These are phyloP conservation scores for Cyprinodon tularosa DNA, from an alignment of 2,113 vertebrate genomes.

Conservation along the genomic window DNA sequence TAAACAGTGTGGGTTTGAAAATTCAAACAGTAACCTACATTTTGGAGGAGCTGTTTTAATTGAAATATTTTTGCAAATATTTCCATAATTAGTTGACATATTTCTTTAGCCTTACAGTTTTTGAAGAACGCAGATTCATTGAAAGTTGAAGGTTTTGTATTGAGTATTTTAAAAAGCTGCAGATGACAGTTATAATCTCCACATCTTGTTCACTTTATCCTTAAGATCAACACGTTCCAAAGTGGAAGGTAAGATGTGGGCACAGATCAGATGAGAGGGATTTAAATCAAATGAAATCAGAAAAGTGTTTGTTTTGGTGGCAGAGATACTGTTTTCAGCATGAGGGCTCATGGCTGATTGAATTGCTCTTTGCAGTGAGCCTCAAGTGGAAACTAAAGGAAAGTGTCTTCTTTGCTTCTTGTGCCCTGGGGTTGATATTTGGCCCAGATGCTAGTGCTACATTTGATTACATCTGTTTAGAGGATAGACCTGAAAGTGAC, in stretches of 20 bases:
- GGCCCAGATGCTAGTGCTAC: not conserved
- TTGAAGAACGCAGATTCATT: not conserved
- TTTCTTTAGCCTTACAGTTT: not conserved
- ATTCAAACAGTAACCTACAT: not conserved
- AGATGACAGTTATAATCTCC: not conserved
- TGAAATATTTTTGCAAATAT: not conserved
- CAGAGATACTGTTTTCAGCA: not conserved
- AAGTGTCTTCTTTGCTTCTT: not conserved
- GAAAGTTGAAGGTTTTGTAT: not conserved
- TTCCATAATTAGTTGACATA: not conserved
- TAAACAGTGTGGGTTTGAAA: not conserved
- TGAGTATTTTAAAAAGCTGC: not conserved
- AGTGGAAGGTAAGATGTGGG: not conserved
- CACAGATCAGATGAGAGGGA: not conserved
- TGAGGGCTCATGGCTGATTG: not conserved
- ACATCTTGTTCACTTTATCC: not conserved
- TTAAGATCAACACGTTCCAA: not conserved
- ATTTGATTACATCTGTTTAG: not conserved
- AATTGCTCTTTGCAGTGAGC: not conserved
- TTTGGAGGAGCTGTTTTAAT: too few species aligned
- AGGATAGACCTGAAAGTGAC: too few species aligned
- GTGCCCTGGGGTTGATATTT: not conserved
- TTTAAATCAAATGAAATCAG: not conserved
- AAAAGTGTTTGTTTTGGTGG: not conserved
- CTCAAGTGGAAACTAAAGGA: not conserved